Evolutionary conservation across 2,888 invertebrate genomes (phyloP).

Genomic region (Bombylius discolor): DNA sequence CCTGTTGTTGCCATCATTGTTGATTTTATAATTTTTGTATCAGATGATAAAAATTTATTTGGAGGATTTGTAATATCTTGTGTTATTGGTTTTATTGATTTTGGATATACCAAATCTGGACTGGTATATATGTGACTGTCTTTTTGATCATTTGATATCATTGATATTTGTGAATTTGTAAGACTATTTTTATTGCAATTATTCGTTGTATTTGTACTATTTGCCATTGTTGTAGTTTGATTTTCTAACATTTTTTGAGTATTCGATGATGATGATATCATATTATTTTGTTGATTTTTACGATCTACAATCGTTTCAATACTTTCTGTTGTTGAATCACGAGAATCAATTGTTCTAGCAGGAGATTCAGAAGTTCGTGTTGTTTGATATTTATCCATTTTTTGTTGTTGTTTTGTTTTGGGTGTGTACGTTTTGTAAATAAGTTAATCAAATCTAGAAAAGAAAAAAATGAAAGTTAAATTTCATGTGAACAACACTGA

Average conservation of each 20-base stretch:
- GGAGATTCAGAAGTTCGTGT: conserved; percentile 24
- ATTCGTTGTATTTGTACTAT: conserved; percentile 28
- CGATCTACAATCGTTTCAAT: conserved; percentile 35
- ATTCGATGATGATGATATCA: background rate
- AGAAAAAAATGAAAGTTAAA: too few species aligned
- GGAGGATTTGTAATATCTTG: background rate
- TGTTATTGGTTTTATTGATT: background rate
- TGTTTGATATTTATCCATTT: background rate
- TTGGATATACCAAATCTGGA: conserved; percentile 25
- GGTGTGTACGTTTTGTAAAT: too few species aligned
- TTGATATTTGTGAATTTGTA: conserved; percentile 31
- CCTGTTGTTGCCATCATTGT: background rate
- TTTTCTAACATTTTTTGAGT: conserved; percentile 18
- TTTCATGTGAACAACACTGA: too few species aligned
- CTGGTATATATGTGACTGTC: conserved; percentile 32
- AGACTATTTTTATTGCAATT: conserved; percentile 23
- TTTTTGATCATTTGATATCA: conserved; percentile 21
- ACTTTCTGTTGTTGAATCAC: conserved; percentile 32
- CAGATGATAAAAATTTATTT: background rate
- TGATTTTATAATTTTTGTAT: background rate
- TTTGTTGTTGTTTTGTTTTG: too few species aligned
- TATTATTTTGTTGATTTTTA: conserved; percentile 8
- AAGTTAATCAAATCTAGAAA: too few species aligned
- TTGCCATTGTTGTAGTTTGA: conserved; percentile 24
- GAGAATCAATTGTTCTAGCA: conserved; percentile 32